Conservation (phyloP, 2,797 vertebrate genomes). For the Podarcis lilfordi region DNA sequence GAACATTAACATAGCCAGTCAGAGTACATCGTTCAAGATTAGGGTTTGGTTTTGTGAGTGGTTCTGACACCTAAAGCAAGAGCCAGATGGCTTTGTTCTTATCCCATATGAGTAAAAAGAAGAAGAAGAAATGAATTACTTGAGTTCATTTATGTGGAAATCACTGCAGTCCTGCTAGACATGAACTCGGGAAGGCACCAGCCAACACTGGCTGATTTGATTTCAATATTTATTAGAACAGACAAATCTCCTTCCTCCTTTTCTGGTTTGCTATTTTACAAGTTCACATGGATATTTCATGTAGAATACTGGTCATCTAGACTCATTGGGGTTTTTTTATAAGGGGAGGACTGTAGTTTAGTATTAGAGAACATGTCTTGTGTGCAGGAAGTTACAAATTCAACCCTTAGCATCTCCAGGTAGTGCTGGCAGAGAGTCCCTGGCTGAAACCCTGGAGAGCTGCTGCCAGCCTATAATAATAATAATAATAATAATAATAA, state of each 20-base stretch:
- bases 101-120: constrained; percentile 65
- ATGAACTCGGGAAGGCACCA: constrained; percentile 66
- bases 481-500: too few species aligned
- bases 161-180: constrained; percentile 67
- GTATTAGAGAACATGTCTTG: too few species aligned
- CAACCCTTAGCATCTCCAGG: neutral
- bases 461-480: too few species aligned
- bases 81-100: constrained; percentile 74
- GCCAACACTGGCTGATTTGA: constrained; percentile 66
- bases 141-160: constrained; percentile 73
- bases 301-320: neutral
- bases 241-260: constrained; percentile 54
- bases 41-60: constrained; percentile 67
- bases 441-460: too few species aligned
- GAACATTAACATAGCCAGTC: constrained; percentile 63
- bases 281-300: neutral
- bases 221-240: constrained; percentile 59
- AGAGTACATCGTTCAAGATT: constrained; percentile 57
- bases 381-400: neutral
- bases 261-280: neutral
- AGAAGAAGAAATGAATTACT: constrained; percentile 42
- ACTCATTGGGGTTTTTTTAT: too few species aligned
- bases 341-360: too few species aligned
- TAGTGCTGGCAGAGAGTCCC: too few species aligned
- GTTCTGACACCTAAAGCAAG: constrained; percentile 72